Base-by-base conservation (phyloP, 2,888 invertebrate species). In the Lasioglossum villosulum region DNA sequence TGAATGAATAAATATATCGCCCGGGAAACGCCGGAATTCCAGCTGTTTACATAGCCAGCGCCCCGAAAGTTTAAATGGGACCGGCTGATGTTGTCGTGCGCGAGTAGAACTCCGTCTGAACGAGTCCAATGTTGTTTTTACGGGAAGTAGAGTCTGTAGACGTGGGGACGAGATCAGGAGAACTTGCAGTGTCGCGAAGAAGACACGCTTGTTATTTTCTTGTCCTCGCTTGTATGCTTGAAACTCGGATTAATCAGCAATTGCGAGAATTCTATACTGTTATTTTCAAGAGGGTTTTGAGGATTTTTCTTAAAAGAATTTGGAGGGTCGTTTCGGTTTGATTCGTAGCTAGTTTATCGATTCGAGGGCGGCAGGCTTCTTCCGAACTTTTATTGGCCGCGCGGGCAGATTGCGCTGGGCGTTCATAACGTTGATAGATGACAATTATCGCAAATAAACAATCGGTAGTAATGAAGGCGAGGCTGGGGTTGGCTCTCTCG, bases 401-500 rank as follows among this genome's bases (percentile, higher is more conserved):
- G 52, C 52, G 42, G 83, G 34, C 78, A 52, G 81, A 70, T 48
- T 66, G 34, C 71, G 68, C 16, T 39, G 8, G 66, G 42, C 68
- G 75, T 82, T 34, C 77, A 59, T 37, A 78, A 80, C 75, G 68
- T 83, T 83, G 87, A 88, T 87, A 71, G 80, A 82, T 80, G 87
- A 87, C 87, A 86, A 87, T 87, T 79, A 82, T 86, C 78, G 74
- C 78, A 82, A 88, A 85, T 81, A 88, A 86, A 88, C 85, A 84
- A 80, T 81, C 80, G 80, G 16, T 72, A 66, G 73, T 80, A 85
- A 90, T 86, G 84, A 90, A 89, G 78, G 82, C 66, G 70, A 72
- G 74, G 66, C 83, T 23, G 80, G 73, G 27, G 2, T 3, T 81
- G 84, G 48, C 63, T 30, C 63, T 30, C 30, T 6, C 30, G 63